Percentiles rank a stretch among this genome's conserved stretches.
Conservation (phyloP, 2,888 invertebrate genomes). For the Conomelus anceps region DNA sequence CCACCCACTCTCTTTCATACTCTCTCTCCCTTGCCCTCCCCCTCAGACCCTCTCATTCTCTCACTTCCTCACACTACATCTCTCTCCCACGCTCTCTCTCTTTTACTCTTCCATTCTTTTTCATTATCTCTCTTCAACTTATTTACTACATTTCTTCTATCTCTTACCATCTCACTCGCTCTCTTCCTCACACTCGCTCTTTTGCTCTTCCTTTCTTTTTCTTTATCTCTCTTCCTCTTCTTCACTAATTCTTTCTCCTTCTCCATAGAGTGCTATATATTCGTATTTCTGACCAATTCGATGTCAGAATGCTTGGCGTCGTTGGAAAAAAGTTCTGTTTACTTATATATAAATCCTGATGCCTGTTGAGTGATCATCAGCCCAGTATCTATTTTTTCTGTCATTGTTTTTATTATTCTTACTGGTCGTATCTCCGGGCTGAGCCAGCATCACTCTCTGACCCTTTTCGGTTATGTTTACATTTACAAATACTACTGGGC, state of each 20-base stretch:
- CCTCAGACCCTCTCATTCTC: no score
- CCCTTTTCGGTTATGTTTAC: not conserved
- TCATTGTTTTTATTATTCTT: not conserved
- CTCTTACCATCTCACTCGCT: not conserved
- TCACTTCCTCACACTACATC: no score
- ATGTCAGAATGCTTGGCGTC: not conserved
- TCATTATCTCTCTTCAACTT: not conserved
- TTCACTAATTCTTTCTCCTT: not conserved
- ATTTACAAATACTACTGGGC: not conserved
- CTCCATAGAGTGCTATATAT: no score
- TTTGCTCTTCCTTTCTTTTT: not conserved
- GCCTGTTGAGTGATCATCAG: not conserved
- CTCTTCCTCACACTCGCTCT: not conserved
- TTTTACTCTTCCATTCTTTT: not conserved
- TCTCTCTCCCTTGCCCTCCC: no score
- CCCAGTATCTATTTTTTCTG: not conserved
- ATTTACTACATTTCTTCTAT: not conserved
- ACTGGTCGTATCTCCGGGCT: no score
- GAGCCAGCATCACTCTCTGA: not conserved
- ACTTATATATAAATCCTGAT: not conserved
- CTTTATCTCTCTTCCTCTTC: not conserved
- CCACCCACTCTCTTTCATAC: no score
- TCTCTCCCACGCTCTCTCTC: no score
- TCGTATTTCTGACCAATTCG: not conserved
- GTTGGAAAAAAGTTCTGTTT: not conserved